Evolutionary conservation across 2,113 vertebrate genomes (phyloP), one percentile per base, ranked within the genome.

Genomic region (Apteryx owenii): DNA sequence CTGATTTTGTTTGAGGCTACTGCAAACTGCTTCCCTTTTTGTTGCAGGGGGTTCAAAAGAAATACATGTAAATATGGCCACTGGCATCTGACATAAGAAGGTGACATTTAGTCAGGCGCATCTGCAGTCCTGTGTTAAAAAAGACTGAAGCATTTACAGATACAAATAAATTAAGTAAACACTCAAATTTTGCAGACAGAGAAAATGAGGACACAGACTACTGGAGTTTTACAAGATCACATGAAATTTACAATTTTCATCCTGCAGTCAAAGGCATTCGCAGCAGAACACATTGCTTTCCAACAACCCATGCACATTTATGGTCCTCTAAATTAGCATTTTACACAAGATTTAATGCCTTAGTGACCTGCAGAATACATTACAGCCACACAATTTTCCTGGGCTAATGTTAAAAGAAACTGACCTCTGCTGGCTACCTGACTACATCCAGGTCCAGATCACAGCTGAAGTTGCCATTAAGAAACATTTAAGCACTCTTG

Each of bases 361-460:
- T 60, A 48, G 26, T 66, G 50, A 90, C 36, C 42, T 58, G n/a
- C 3, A 80, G 48, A 53, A 48, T 73, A 76, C 12, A 66, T 38
- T 19, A 81, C 0, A 72, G 68, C 12, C 20, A 54, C 0, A 0
- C 12, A 33, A 10, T 38, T 85, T 65, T 36, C 71, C 62, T 66
- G 50, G 40, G 65, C 53, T 73, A n/a, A 58, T 22, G 25, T 33
- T 11, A 65, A 90, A 88, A 77, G 20, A 7, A 89, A 20, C 40
- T 46, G 10, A 79, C 29, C 44, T 70, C 66, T 58, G 26, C 40
- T 54, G 46, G 20, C 7, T 80, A 88, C n/a, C 68, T 18, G 40
- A 73, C 56, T 17, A 38, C 7, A 65, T 17, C 9, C 8, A 56
- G 33, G 11, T 51, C 51, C 42, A 68, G 42, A 61, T 61, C 40